These are phyloP conservation scores for Pristionchus arcanus DNA, from an alignment of 2,888 invertebrate genomes.

Conservation along the genomic window DNA sequence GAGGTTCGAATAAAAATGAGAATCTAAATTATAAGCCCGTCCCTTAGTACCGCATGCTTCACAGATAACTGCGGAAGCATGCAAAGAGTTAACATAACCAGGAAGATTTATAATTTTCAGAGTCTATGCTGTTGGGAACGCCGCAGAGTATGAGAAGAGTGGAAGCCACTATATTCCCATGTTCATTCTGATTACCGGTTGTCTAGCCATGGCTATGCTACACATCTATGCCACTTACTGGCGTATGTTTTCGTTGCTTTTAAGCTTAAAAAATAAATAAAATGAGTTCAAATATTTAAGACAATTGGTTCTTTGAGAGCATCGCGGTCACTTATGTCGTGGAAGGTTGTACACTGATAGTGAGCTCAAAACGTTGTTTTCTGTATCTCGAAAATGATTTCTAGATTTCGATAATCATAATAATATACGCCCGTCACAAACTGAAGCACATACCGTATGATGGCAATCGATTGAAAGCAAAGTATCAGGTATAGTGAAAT, in stretches of 20 bases:
- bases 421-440: not conserved
- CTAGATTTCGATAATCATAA: not conserved
- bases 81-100: too few species aligned
- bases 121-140: not conserved
- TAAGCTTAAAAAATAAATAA: too few species aligned
- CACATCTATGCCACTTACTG: not conserved
- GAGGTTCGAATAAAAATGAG: not conserved
- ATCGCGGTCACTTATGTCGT: not conserved
- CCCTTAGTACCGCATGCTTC: too few species aligned
- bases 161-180: not conserved
- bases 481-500: not conserved
- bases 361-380: not conserved
- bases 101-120: too few species aligned
- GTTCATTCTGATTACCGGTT: not conserved
- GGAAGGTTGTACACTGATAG: not conserved
- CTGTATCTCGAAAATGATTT: not conserved
- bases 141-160: not conserved
- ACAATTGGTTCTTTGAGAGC: not conserved
- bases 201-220: not conserved
- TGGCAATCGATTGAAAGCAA: not conserved
- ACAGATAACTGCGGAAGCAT: too few species aligned
- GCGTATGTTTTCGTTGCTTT: too few species aligned
- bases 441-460: not conserved
- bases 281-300: not conserved
- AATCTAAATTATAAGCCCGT: too few species aligned